phyloP scores from a whole-genome alignment of 2,888 invertebrate genomes.

The Volucella inflata region DNA sequence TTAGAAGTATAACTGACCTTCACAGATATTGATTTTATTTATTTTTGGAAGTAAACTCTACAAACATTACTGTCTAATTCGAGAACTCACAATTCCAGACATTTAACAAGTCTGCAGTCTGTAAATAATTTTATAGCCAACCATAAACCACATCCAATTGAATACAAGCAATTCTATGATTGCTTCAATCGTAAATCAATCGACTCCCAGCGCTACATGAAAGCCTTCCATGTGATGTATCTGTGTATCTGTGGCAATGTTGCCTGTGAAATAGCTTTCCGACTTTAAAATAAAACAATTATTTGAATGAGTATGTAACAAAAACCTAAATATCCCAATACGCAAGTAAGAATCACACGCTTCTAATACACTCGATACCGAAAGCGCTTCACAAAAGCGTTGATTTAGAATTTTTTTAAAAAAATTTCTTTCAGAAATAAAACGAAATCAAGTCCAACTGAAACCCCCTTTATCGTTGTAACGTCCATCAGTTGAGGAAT shows the following conservation, averaged over 20 bases:
- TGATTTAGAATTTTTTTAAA: neutral
- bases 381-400: too few species aligned
- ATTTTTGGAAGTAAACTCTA: slow-evolving; percentile 2
- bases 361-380: neutral
- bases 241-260: neutral
- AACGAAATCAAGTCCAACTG: neutral
- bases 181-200: slow-evolving; percentile 18
- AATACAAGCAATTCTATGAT: neutral
- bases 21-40: slow-evolving; percentile 1
- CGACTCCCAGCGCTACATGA: neutral
- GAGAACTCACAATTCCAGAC: too few species aligned
- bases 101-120: too few species aligned
- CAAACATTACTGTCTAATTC: neutral
- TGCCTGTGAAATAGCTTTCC: neutral
- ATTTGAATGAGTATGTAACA: slow-evolving; percentile 1
- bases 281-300: neutral
- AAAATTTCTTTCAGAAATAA: neutral
- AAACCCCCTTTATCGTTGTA: neutral
- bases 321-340: neutral
- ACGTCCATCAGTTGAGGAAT: slow-evolving; percentile 36
- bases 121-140: too few species aligned
- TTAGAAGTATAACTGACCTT: slow-evolving; percentile 26
- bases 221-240: neutral
- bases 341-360: slow-evolving; percentile 1
- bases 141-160: neutral